These are phyloP conservation scores for Butastur rufipennis DNA, from an alignment of 2,113 vertebrate species.

Conservation along the genomic window DNA sequence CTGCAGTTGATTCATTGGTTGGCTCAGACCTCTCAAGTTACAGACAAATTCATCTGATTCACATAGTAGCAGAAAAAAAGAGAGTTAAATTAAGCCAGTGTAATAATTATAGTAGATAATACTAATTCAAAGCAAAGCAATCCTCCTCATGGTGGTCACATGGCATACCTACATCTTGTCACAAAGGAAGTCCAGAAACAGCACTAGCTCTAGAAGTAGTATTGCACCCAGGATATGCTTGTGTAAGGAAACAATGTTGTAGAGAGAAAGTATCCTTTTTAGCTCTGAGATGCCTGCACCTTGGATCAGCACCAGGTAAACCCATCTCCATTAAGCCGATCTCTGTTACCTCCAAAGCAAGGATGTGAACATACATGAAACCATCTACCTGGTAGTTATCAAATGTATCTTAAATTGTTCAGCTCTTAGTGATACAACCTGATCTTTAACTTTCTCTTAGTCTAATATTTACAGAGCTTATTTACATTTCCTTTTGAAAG, in stretches of 20 bases:
- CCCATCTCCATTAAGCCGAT: neutral
- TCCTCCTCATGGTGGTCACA: accelerated
- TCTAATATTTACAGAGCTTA: neutral
- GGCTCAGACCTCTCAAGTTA: slow-evolving; percentile 66
- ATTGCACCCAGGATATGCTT: neutral
- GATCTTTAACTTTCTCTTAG: neutral
- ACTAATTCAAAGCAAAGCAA: neutral
- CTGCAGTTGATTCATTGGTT: slow-evolving; percentile 66
- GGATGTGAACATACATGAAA: neutral
- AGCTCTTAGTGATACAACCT: neutral
- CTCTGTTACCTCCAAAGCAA: neutral
- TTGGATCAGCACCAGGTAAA: neutral
- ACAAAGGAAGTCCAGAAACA: neutral
- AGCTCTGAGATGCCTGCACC: neutral
- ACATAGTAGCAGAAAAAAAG: neutral
- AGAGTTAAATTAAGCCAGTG: neutral
- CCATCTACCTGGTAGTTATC: neutral
- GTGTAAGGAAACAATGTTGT: neutral
- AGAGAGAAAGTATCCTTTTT: neutral
- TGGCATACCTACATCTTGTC: neutral
- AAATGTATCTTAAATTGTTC: neutral
- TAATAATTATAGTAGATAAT: neutral
- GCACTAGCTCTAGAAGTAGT: neutral
- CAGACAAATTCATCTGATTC: slow-evolving; percentile 75
- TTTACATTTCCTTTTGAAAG: neutral